Base-by-base conservation (phyloP, 2,113 vertebrate species). In the Pleuronectes platessa region DNA sequence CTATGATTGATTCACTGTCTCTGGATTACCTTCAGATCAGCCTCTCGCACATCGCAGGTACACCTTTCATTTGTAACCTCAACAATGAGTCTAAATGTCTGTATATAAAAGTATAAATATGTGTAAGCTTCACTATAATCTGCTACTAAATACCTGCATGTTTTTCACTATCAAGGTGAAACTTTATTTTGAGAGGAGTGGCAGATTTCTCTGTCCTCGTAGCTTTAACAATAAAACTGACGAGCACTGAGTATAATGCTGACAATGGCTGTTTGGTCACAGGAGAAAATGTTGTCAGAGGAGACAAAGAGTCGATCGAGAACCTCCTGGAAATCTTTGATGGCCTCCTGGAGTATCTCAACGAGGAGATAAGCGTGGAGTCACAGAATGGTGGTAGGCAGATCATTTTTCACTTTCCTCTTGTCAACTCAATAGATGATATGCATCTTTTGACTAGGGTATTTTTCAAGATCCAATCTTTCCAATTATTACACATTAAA, bases 271-370 rank as follows among this genome's bases (percentile, higher is more conserved):
- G 15, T 85, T 23, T 82, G 15, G 74, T 80, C 89, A 62, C 79
- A 99, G 98, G 98, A 81, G 97, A 99, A 92, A 98, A 97, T 90
- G 93, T 99, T 69, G 95, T 98, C 80, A 94, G 90, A 87, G 96
- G 97, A 64, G 95, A 99, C 79, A 92, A 75, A 68, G 96, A 98
- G 69, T 96, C 97, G 9, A 95, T 98, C 85, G 94, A 87, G 88
- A 99, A 99, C 88, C 96, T 99, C 35, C 86, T 99, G 0, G 98
- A 99, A 95, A 98, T 99, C 88, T 98, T 99, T 81, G 97, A 99
- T 89, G 97, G 97, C 1, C 94, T 99, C 80, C 82, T 99, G 80
- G 97, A 99, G 61, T 99, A 99, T 82, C 96, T 99, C 47, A 97
- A 94, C 6, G 97, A 98, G 88, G 95, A 96, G 85, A 93, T 90